Evolutionary conservation across 1,140 invertebrate species (phyloP).

Genomic region (Drosophila pectinifera): DNA sequence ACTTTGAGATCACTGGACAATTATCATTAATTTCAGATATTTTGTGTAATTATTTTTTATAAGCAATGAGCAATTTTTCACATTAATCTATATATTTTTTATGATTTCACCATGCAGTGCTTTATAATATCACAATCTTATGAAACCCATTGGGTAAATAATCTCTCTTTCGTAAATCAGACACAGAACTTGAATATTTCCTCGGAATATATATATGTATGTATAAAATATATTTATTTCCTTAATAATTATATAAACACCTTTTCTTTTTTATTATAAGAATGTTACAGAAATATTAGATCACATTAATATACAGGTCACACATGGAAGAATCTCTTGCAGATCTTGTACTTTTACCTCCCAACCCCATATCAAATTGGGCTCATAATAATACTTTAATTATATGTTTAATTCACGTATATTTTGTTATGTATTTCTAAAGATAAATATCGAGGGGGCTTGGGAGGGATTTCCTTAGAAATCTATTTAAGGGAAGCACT

Average conservation of each 20-base stretch:
- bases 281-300: not conserved
- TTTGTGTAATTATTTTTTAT: not conserved
- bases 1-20: not conserved
- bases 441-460: not conserved
- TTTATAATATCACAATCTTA: slow-evolving; percentile 5
- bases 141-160: no score
- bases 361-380: slow-evolving; percentile 7
- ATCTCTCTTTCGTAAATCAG: no score
- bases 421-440: not conserved
- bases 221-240: not conserved
- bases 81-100: not conserved
- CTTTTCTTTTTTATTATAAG: not conserved
- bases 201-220: not conserved
- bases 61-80: not conserved
- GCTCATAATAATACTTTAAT: not conserved
- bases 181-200: not conserved
- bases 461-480: not conserved
- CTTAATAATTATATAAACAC: not conserved
- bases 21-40: no score
- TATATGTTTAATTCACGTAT: slow-evolving; percentile 12
- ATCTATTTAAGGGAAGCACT: slow-evolving; percentile 3
- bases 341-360: not conserved
- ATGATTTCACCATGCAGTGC: not conserved
- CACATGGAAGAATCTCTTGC: not conserved
- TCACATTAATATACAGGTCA: not conserved